These are phyloP conservation scores for Bellardia pandia DNA, from an alignment of 2,888 invertebrate species.

Conservation along the genomic window DNA sequence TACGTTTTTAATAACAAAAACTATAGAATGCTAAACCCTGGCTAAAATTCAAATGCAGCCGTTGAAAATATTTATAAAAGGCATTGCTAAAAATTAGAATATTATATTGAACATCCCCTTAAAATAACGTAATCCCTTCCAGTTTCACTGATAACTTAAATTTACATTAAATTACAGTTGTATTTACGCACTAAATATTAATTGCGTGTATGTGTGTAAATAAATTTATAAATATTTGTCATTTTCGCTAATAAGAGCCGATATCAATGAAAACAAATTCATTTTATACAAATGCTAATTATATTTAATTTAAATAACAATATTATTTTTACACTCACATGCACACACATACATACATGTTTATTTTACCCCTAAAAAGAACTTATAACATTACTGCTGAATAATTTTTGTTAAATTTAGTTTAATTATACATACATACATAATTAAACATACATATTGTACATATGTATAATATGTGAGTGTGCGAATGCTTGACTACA, in stretches of 20 bases:
- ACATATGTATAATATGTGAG: background rate
- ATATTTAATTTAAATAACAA: conserved; percentile 59
- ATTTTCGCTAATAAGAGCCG: conserved; percentile 24
- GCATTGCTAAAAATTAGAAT: background rate
- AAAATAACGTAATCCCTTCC: background rate
- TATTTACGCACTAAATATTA: background rate
- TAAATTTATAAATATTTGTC: conserved; percentile 28
- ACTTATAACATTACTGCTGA: background rate
- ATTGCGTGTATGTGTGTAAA: conserved; percentile 1
- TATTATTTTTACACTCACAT: background rate
- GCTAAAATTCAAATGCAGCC: too few species aligned
- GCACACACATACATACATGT: background rate
- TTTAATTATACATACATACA: background rate
- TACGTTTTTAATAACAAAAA: too few species aligned
- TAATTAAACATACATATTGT: background rate
- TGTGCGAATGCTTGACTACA: background rate
- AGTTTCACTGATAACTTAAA: background rate
- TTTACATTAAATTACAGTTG: background rate
- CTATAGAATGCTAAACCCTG: too few species aligned
- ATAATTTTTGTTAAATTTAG: conserved; percentile 1
- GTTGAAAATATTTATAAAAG: background rate
- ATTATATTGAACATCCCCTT: background rate
- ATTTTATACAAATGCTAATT: conserved; percentile 56
- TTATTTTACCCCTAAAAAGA: background rate
- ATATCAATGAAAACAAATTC: conserved; percentile 52